Percentiles rank a stretch among this genome's conserved stretches.
These are phyloP conservation scores for Drosophila percnosoma DNA, from an alignment of 2,888 invertebrate species.

Conservation along the genomic window DNA sequence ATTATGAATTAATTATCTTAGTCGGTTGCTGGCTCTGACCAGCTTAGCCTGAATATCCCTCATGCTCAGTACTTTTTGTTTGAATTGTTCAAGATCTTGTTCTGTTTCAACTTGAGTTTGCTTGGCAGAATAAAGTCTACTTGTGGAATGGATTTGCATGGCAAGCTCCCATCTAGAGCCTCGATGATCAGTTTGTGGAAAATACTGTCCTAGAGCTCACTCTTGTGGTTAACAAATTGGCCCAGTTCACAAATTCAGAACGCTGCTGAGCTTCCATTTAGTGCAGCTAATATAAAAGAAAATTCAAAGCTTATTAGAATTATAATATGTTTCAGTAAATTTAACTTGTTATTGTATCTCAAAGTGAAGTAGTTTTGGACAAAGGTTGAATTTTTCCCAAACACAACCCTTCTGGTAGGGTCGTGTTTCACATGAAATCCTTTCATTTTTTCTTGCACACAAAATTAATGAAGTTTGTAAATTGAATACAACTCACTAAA, in stretches of 20 bases:
- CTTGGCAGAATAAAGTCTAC: slow-evolving; percentile 15
- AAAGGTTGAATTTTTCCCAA: neutral
- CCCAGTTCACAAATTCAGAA: slow-evolving; percentile 18
- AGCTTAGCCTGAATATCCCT: slow-evolving; percentile 1
- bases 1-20: slow-evolving; percentile 72
- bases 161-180: slow-evolving; percentile 20
- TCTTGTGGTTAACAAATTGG: slow-evolving; percentile 19
- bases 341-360: neutral
- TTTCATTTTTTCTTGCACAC: slow-evolving; percentile 20
- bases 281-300: slow-evolving; percentile 13
- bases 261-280: slow-evolving; percentile 5
- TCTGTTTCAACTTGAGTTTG: neutral
- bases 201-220: slow-evolving; percentile 30
- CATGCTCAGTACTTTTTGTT: neutral
- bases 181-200: slow-evolving; percentile 34
- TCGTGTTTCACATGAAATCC: slow-evolving; percentile 12
- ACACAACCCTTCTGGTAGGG: neutral
- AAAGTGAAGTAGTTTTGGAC: neutral
- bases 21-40: slow-evolving; percentile 15
- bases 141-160: slow-evolving; percentile 22
- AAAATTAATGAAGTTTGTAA: slow-evolving; percentile 33
- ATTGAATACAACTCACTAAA: slow-evolving; percentile 19
- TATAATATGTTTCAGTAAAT: neutral
- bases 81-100: neutral
- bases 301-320: neutral